Evolutionary conservation across 2,113 vertebrate species (phyloP).

Genomic region (Pygoscelis antarcticus): DNA sequence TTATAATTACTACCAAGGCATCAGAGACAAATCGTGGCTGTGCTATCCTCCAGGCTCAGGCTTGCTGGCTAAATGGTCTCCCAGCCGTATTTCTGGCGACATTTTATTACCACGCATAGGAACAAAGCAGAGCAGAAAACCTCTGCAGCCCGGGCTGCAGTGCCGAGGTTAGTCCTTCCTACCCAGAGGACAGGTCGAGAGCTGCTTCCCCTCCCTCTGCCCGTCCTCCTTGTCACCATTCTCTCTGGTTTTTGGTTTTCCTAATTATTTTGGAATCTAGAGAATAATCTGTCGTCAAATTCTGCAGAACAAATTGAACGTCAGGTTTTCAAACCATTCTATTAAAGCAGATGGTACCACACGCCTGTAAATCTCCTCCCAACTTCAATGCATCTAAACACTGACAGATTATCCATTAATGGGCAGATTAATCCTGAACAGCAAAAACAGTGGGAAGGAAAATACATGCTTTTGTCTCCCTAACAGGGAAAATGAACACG

Average conservation of each 20-base stretch:
- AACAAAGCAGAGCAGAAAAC: neutral
- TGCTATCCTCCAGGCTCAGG: neutral
- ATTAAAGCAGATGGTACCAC: constrained; percentile 81
- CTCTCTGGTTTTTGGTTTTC: constrained; percentile 59
- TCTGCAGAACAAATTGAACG: constrained; percentile 82
- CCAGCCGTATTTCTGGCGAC: neutral
- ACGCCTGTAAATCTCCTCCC: constrained; percentile 79
- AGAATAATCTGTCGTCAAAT: constrained; percentile 77
- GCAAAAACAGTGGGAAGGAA: constrained; percentile 59
- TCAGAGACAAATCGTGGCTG: neutral
- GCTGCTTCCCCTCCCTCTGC: neutral
- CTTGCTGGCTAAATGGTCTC: neutral
- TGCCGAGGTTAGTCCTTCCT: neutral
- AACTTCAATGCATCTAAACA: constrained; percentile 75
- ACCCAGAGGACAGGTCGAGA: neutral
- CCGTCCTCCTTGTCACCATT: neutral
- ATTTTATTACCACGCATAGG: neutral
- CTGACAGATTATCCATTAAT: constrained; percentile 82
- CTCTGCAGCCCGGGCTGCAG: neutral
- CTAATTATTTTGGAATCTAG: constrained; percentile 85
- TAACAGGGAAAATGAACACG: constrained; percentile 2
- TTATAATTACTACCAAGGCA: neutral
- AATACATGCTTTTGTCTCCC: constrained; percentile 55
- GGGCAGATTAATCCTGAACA: constrained; percentile 82
- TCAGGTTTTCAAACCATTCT: constrained; percentile 79